phyloP scores from a whole-genome alignment of 1,140 invertebrate species.

The Dendroctonus ponderosae region DNA sequence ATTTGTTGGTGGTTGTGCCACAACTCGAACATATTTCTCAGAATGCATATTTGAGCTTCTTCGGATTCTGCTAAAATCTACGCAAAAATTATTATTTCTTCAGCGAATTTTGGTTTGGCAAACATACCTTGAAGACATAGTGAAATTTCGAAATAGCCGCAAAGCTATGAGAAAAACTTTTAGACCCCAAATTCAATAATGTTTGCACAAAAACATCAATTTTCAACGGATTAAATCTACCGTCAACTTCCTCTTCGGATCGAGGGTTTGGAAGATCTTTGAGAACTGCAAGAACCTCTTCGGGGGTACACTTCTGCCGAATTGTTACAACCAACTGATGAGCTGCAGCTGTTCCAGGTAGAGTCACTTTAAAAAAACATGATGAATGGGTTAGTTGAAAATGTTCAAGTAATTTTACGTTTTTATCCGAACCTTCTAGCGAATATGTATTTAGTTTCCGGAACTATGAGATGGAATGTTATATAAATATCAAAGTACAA shows the following conservation, averaged over 20 bases:
- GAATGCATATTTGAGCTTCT: conserved; percentile 92
- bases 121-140: conserved; percentile 80
- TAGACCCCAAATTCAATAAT: conserved; percentile 87
- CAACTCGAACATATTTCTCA: conserved; percentile 90
- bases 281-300: conserved; percentile 87
- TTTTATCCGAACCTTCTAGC: background rate
- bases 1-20: conserved; percentile 97
- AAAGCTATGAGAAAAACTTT: conserved; percentile 98
- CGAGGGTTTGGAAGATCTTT: conserved; percentile 79
- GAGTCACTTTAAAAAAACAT: conserved; percentile 59
- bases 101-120: background rate
- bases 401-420: background rate
- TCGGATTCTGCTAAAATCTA: conserved; percentile 86
- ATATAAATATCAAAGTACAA: background rate
- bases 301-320: conserved; percentile 81
- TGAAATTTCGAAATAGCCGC: conserved; percentile 97
- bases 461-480: too few relatives aligned
- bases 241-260: conserved; percentile 62
- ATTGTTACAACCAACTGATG: conserved; percentile 83
- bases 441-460: background rate
- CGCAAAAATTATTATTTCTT: background rate
- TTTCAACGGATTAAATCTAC: conserved; percentile 82
- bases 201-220: conserved; percentile 97
- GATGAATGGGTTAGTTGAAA: too few relatives aligned
- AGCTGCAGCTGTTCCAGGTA: conserved; percentile 80